phyloP scores from a whole-genome alignment of 2,888 invertebrate genomes.

The Drosophila paramelanica region DNA sequence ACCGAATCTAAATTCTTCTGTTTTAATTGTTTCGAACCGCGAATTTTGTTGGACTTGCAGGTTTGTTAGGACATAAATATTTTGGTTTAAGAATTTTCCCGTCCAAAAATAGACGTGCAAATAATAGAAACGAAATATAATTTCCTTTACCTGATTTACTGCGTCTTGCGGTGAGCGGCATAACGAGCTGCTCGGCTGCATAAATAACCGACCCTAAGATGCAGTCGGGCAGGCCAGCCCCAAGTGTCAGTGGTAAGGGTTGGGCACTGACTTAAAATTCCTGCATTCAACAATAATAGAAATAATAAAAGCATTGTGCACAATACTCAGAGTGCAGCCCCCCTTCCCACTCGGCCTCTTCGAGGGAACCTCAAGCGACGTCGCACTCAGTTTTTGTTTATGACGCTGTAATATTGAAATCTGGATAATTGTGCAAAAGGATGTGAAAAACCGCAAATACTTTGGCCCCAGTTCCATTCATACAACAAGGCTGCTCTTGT shows the following conservation, averaged over 20 bases:
- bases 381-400: conserved; percentile 69
- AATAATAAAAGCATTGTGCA: conserved; percentile 63
- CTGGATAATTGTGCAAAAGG: conserved; percentile 77
- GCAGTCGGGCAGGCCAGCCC: conserved; percentile 1
- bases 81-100: not conserved
- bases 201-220: conserved; percentile 23
- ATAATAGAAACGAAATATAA: conserved; percentile 37
- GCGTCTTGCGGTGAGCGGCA: conserved; percentile 39
- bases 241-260: not conserved
- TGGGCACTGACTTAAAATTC: conserved; percentile 36
- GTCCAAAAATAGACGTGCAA: not conserved
- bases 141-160: conserved; percentile 67
- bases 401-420: conserved; percentile 74
- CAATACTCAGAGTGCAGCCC: conserved; percentile 27
- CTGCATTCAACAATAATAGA: conserved; percentile 62
- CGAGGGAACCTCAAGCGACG: conserved; percentile 19
- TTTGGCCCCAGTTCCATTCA: conserved; percentile 44
- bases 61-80: not conserved
- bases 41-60: not conserved
- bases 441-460: conserved; percentile 77
- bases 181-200: conserved; percentile 48
- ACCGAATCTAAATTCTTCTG: too few species aligned
- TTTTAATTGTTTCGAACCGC: too few species aligned
- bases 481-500: not conserved
- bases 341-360: not conserved